Conservation (phyloP, 2,113 vertebrate species). For the Aix galericulata region DNA sequence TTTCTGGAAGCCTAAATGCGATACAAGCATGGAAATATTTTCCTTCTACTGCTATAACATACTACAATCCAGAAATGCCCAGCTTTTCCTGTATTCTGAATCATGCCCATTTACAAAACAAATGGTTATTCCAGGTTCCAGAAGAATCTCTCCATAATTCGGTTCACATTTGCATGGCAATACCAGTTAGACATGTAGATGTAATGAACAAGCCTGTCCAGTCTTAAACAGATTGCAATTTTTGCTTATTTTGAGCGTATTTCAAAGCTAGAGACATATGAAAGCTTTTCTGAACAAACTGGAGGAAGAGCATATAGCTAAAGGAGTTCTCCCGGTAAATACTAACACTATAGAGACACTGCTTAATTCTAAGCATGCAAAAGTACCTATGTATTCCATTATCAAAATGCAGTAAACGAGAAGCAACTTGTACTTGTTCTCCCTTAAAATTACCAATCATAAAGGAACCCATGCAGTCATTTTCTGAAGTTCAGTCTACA, state of each 20-base stretch:
- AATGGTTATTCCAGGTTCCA: slow-evolving; percentile 39
- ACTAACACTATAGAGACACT: neutral
- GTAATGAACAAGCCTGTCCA: slow-evolving; percentile 37
- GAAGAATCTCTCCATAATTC: slow-evolving; percentile 32
- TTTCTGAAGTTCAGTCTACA: neutral
- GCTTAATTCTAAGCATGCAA: slow-evolving; percentile 30
- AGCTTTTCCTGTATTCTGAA: slow-evolving; percentile 21
- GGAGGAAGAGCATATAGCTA: slow-evolving; percentile 13
- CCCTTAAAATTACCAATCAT: slow-evolving; percentile 16
- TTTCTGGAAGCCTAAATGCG: slow-evolving; percentile 6
- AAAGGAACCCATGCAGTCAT: neutral
- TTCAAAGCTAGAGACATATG: slow-evolving; percentile 35
- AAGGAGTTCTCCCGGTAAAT: slow-evolving; percentile 49
- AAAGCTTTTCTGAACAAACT: slow-evolving; percentile 53
- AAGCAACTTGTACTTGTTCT: neutral
- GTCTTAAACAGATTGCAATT: slow-evolving; percentile 44
- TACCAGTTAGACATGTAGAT: slow-evolving; percentile 38
- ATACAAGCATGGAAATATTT: slow-evolving; percentile 6
- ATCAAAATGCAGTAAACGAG: slow-evolving; percentile 8
- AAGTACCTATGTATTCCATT: slow-evolving; percentile 10
- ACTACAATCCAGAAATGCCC: neutral
- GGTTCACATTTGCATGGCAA: slow-evolving; percentile 34
- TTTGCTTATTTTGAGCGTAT: slow-evolving; percentile 52
- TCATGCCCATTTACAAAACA: slow-evolving; percentile 8
- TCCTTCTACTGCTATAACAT: neutral